Base-by-base conservation (phyloP, 1,140 invertebrate genomes). In the Drosophila baimaii region DNA sequence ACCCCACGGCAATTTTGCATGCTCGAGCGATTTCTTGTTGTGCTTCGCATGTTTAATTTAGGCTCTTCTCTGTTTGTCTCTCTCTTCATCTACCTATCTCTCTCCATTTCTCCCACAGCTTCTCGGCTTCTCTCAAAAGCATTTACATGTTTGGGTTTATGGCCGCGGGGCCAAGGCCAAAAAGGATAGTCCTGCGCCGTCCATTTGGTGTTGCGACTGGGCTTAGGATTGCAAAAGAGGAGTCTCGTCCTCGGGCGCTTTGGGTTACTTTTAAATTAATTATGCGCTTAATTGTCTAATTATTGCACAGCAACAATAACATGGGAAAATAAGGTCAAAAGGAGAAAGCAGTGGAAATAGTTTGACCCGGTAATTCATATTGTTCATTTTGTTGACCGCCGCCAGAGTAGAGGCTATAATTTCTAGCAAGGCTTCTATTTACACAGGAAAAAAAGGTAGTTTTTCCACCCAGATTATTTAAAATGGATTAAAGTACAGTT, bases 261-360 rank as follows among this genome's bases (percentile, higher is more conserved):
- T 37, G 65, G 62, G 55, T 75, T 74, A 64, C 62, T 80, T 80
- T 83, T 80, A 77, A 80, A 89, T 84, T 83, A 88, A 88, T 88
- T 89, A 83, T 82, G 76, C 68, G 77, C 74, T 80, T 84, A 89
- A 89, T 88, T 84, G 77, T 84, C 68, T 74, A 89, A 89, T 88
- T 80, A 89, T 89, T 66, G 54, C 47, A 52, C 31, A 64, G 35
- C 33, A 77, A 52, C 63, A 55, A 52, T 56, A 55, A 61, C 47
- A 27, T 17, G 51, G 51, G 19, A 31, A 54, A 35, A 19, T 27
- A 33, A 43, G 43, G 43, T 33, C 17, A 29, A 41, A 47, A 19
- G 19, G 35, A 33, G 41, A 62, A 43, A 33, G 13, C 23, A 31
- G 37, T 17, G 25, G 29, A 21, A 52, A 54, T 72, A 72, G 70